phyloP scores from a whole-genome alignment of 2,888 invertebrate genomes.

The Melanophora roralis region DNA sequence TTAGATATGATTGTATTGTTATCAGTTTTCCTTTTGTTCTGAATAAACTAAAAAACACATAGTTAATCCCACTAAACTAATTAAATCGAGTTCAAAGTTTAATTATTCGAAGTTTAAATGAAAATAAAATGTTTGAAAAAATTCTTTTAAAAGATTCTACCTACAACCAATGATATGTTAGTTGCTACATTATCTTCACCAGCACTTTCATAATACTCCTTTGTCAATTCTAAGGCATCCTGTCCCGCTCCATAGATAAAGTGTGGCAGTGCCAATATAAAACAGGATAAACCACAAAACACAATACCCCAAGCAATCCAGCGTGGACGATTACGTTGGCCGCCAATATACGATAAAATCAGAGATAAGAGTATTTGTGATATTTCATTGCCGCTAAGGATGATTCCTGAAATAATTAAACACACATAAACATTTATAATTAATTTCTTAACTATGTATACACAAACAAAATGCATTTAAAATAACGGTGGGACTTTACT shows the following conservation, averaged over 20 bases:
- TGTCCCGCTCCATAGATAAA: conserved; percentile 81
- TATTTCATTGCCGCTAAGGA: conserved; percentile 84
- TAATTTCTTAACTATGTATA: no score
- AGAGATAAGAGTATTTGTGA: conserved; percentile 82
- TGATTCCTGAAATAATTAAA: conserved; percentile 78
- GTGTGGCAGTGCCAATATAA: conserved; percentile 81
- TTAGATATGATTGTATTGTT: conserved; percentile 45
- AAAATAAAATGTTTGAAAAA: neutral
- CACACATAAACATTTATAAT: no score
- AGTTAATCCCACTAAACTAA: conserved; percentile 2
- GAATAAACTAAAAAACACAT: neutral
- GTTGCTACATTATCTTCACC: conserved; percentile 53
- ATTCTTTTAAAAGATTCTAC: conserved; percentile 54
- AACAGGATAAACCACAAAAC: conserved; percentile 80
- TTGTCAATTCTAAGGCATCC: conserved; percentile 74
- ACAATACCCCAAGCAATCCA: conserved; percentile 83
- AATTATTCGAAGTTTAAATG: neutral
- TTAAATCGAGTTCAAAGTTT: conserved; percentile 33
- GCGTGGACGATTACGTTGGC: conserved; percentile 82
- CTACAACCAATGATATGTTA: conserved; percentile 68
- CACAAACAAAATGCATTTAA: neutral
- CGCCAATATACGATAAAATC: conserved; percentile 81
- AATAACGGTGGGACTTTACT: neutral
- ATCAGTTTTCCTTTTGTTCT: conserved; percentile 5
- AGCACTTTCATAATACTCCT: conserved; percentile 72